phyloP scores from a whole-genome alignment of 2,113 vertebrate species.

The human region DNA sequence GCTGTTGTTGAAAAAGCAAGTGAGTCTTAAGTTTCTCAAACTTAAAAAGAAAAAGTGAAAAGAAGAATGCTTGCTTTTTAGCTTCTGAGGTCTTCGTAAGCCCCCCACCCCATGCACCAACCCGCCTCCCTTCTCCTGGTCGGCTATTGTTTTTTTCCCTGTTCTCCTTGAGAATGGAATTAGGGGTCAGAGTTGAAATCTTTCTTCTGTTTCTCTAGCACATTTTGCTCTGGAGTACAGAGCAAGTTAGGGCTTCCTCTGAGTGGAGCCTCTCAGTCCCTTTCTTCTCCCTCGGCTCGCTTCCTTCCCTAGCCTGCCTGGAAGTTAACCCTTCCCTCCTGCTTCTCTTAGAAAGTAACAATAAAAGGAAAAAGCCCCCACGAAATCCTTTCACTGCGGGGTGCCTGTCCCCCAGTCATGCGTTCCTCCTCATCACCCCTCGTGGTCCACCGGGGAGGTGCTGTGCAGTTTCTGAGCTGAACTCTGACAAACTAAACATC shows the following conservation, averaged over 20 bases:
- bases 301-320: neutral
- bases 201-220: neutral
- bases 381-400: neutral
- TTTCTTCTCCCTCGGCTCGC: neutral
- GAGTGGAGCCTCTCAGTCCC: neutral
- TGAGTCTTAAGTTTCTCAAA: slow-evolving; percentile 46
- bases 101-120: neutral
- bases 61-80: neutral
- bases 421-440: neutral
- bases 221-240: slow-evolving; percentile 61
- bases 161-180: slow-evolving; percentile 39
- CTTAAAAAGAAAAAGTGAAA: neutral
- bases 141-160: neutral
- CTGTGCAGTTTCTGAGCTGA: slow-evolving; percentile 4
- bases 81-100: neutral
- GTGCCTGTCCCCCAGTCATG: neutral
- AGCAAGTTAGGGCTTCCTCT: neutral
- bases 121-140: neutral
- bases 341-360: neutral
- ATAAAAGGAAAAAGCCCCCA: neutral
- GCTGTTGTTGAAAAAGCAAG: slow-evolving; percentile 49
- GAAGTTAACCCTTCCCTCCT: slow-evolving; percentile 10
- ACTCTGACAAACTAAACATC: slow-evolving; percentile 42
- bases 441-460: neutral
- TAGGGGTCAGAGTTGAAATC: slow-evolving; percentile 55